Evolutionary conservation across 2,888 invertebrate species (phyloP).

Genomic region (Clusia tigrina): DNA sequence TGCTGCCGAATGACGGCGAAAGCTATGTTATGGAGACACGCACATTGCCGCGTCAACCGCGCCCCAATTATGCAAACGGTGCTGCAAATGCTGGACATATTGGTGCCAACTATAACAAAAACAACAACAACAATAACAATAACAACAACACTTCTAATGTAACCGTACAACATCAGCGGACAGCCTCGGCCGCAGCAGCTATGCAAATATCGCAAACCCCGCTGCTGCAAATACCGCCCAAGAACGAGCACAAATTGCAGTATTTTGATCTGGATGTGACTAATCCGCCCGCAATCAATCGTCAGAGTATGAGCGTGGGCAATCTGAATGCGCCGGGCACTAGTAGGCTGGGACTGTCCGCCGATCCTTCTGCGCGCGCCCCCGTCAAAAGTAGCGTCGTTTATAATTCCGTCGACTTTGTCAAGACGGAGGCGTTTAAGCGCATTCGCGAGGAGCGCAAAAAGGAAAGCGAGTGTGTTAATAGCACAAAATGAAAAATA

Average conservation of each 20-base stretch:
- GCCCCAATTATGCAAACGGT: slow-evolving; percentile 34
- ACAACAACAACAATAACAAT: no score
- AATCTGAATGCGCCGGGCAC: slow-evolving; percentile 51
- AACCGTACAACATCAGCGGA: slow-evolving; percentile 54
- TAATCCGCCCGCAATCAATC: slow-evolving; percentile 65
- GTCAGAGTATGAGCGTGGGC: slow-evolving; percentile 55
- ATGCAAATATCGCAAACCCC: slow-evolving; percentile 35
- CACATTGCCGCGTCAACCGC: slow-evolving; percentile 60
- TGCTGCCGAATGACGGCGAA: slow-evolving; percentile 52
- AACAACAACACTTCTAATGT: slow-evolving; percentile 37
- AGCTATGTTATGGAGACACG: slow-evolving; percentile 53
- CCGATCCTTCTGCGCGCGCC: slow-evolving; percentile 63
- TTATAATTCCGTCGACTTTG: slow-evolving; percentile 92
- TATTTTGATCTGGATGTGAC: slow-evolving; percentile 84
- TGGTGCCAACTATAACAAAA: not conserved
- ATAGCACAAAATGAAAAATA: slow-evolving; percentile 69
- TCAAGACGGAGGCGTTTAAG: slow-evolving; percentile 92
- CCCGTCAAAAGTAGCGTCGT: slow-evolving; percentile 69
- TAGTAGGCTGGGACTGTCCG: slow-evolving; percentile 47
- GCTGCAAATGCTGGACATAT: not conserved
- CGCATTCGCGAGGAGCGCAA: slow-evolving; percentile 76
- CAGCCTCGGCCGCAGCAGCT: slow-evolving; percentile 51
- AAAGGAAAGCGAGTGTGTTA: slow-evolving; percentile 59
- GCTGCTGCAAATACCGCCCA: slow-evolving; percentile 9
- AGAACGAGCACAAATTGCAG: slow-evolving; percentile 68